Evolutionary conservation across 2,113 vertebrate species (phyloP).

Genomic region (Odontophorus gujanensis): DNA sequence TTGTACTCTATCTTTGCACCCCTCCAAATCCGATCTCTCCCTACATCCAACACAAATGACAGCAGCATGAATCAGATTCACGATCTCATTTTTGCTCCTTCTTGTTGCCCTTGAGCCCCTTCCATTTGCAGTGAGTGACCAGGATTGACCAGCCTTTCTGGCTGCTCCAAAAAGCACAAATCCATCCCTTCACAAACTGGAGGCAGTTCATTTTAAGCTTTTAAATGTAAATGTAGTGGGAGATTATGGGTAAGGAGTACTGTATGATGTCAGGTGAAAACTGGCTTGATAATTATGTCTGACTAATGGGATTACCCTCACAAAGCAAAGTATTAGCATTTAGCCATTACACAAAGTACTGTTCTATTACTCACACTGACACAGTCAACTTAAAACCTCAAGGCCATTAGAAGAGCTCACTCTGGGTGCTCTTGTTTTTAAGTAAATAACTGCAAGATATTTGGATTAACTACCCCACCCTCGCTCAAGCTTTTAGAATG

Average conservation of each 20-base stretch:
- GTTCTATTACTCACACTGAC: not conserved
- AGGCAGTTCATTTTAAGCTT: not conserved
- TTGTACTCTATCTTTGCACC: too few species aligned
- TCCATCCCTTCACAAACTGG: not conserved
- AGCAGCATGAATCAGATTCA: too few species aligned
- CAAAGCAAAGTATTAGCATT: not conserved
- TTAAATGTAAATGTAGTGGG: not conserved
- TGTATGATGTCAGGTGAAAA: not conserved
- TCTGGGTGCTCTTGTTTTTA: not conserved
- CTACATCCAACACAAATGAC: too few species aligned
- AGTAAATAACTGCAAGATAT: not conserved
- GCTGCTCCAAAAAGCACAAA: accelerated
- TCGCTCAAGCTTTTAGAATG: not conserved
- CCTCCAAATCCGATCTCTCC: too few species aligned
- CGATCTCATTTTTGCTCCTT: not conserved
- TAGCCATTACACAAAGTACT: not conserved
- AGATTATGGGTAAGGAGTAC: not conserved
- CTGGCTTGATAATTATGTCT: not conserved
- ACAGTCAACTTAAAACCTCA: not conserved
- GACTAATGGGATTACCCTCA: not conserved
- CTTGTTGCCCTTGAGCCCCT: not conserved
- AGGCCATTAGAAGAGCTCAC: not conserved
- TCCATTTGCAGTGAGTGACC: not conserved
- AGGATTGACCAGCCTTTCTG: not conserved
- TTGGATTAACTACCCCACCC: not conserved